Evolutionary conservation across 2,797 vertebrate genomes (phyloP), one percentile per base, ranked within the genome.

Genomic region (Emys orbicularis): DNA sequence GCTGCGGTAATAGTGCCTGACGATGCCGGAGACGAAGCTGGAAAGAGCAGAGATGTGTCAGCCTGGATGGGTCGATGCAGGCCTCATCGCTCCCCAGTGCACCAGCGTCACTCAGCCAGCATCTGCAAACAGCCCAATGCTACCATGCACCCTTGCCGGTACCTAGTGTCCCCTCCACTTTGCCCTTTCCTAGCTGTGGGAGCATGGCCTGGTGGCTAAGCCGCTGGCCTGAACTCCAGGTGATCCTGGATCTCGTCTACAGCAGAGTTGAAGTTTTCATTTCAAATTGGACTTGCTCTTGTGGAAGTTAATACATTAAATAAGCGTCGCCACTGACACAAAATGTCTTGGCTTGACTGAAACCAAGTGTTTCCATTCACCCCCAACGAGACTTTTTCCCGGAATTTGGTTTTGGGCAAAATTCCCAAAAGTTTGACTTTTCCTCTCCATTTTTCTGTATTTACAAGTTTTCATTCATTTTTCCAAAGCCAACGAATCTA

Each of bases 1-100:
- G 82, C 91, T 94, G 31, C 27, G 29, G 96, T 98, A 98, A 92
- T 97, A 98, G 65, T 98, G 72, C 5, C 96, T 79, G 37, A 98
- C 81, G 9, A 72, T 79, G 25, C 80, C 84, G 12, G 90, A 91
- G 80, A 83, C 90, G 1, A 79, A 53, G 47, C 90, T 91, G 80
- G 29, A 59, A 5, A 50, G 4, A 27, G 18, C 57, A 41, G 29
- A 80, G 65, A 72, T 2, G n/a, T 37, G 65, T 72, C n/a, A 3
- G 1, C 34, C 7, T 19, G 34, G 16, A 49, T n/a, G 10, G n/a
- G 18, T 41, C 19, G 2, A 2, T n/a, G 34, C 8, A 18, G 34
- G 61, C 34, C 59, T 8, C 31, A 7, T 61, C 6, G 3, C 57
- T 59, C 57, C 54, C 21, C 50, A 52, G 50, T 52, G 50, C 15